Evolutionary conservation across 2,888 invertebrate genomes (phyloP), one percentile per base, ranked within the genome.

Genomic region (Drosophila heteroneura): DNA sequence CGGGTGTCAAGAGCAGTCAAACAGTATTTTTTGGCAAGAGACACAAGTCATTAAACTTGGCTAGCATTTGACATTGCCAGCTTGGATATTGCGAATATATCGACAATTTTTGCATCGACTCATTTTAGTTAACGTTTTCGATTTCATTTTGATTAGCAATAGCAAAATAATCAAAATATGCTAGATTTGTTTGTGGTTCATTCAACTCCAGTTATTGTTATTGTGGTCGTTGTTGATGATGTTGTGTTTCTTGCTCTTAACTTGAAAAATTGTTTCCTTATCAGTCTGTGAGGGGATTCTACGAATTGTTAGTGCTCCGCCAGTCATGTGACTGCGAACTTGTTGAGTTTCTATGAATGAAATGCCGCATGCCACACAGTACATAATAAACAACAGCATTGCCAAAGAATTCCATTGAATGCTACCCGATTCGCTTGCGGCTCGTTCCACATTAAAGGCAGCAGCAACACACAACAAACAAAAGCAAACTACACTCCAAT

Each of bases 1-100:
- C 85, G 90, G 83, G 85, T 82, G 85, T 88, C 84, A 83, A 83
- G 83, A 86, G 82, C 79, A 86, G 82, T 83, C 85, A 82, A 26
- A 80, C 65, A 57, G 56, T 64, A 60, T 59, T 70, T 83, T 81
- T 81, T 79, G 66, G 62, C 58, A 33, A 41, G 65, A 74, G 37
- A 56, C 32, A 52, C 39, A 65, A 81, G 90, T 85, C 85, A 85
- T 84, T 85, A 85, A 85, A 85, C 85, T 85, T 85, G 85, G 90
- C 79, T 76, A 71, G 80, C 75, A 85, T 89, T 85, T 85, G 85
- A 87, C 85, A 85, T 85, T 85, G 85, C 88, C 74, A 87, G 73
- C 71, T 83, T 81, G 9, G 14, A 26, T 26, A 75, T 67, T 65
- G 70, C 60, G 61, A 85, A 73, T 65, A 76, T 57, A 67, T 58